Conservation (phyloP, 1,140 invertebrate genomes). For the Pseudomyrmex gracilis region DNA sequence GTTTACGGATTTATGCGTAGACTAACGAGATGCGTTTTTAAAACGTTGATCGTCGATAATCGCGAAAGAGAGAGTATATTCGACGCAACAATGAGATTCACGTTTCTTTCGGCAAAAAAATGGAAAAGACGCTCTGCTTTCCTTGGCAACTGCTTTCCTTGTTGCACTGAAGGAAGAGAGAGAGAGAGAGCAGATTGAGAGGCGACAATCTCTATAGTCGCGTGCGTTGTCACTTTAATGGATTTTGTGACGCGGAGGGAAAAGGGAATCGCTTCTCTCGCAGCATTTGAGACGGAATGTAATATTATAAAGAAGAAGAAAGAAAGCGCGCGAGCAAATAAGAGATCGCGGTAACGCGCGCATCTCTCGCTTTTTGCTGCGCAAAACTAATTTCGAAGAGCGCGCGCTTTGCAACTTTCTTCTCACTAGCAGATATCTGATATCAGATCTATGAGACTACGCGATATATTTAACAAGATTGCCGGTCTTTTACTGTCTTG, state of each 20-base stretch:
- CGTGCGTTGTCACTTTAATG: conserved; percentile 15
- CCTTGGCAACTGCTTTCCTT: conserved; percentile 14
- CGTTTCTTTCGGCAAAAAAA: conserved; percentile 1
- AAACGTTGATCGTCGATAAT: not conserved
- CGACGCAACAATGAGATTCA: conserved; percentile 1
- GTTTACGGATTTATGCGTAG: not conserved
- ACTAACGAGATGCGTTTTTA: not conserved
- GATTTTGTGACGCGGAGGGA: conserved; percentile 7
- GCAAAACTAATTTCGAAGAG: conserved; percentile 55
- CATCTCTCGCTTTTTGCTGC: not conserved
- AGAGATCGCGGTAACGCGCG: conserved; percentile 20
- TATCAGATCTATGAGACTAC: conserved; percentile 17
- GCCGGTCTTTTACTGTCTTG: not conserved
- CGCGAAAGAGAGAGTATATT: too few species aligned
- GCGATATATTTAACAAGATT: conserved; percentile 31
- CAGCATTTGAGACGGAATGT: conserved; percentile 32
- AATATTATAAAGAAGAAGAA: conserved; percentile 50
- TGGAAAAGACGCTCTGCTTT: not conserved
- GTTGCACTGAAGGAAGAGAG: not conserved
- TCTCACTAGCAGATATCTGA: conserved; percentile 26
- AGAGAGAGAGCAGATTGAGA: conserved; percentile 9
- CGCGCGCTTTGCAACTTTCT: conserved; percentile 40
- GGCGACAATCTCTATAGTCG: not conserved
- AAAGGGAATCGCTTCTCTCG: not conserved
- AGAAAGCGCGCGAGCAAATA: conserved; percentile 25